Percentiles rank a stretch among this genome's conserved stretches.
phyloP scores from a whole-genome alignment of 1,140 invertebrate genomes.

The Scaptomyza graminum region DNA sequence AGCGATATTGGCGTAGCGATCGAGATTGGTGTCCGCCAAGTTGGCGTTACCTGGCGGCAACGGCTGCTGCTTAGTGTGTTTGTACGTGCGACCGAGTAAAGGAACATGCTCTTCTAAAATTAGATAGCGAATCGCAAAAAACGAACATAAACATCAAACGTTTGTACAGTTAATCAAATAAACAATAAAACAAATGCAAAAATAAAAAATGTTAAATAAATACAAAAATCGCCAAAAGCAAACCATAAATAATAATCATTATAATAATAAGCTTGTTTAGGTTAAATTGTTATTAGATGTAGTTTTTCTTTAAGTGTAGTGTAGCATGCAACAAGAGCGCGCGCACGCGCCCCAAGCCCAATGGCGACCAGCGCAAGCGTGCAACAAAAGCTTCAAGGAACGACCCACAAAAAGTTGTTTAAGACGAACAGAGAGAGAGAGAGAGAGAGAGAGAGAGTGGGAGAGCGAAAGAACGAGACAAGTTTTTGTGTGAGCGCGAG shows the following conservation, averaged over 20 bases:
- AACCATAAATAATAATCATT: conserved; percentile 2
- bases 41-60: conserved; percentile 24
- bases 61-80: conserved; percentile 71
- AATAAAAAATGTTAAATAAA: conserved; percentile 1
- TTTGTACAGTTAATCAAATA: conserved; percentile 31
- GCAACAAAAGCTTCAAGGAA: conserved; percentile 40
- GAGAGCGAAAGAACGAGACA: no score
- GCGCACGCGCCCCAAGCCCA: conserved; percentile 4
- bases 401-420: no score
- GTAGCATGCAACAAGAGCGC: conserved; percentile 22
- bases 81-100: conserved; percentile 85
- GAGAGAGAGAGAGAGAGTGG: conserved; percentile 18
- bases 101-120: conserved; percentile 87
- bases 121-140: conserved; percentile 72
- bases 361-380: conserved; percentile 39
- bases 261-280: conserved; percentile 16
- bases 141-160: conserved; percentile 60
- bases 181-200: conserved; percentile 11
- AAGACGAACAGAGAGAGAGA: conserved; percentile 17
- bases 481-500: neutral
- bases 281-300: conserved; percentile 4
- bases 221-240: conserved; percentile 19
- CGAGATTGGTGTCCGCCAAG: conserved; percentile 41
- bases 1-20: conserved; percentile 29
- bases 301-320: neutral